Base-by-base conservation (phyloP, 2,797 vertebrate species). In the Poeciliopsis presidionis region DNA sequence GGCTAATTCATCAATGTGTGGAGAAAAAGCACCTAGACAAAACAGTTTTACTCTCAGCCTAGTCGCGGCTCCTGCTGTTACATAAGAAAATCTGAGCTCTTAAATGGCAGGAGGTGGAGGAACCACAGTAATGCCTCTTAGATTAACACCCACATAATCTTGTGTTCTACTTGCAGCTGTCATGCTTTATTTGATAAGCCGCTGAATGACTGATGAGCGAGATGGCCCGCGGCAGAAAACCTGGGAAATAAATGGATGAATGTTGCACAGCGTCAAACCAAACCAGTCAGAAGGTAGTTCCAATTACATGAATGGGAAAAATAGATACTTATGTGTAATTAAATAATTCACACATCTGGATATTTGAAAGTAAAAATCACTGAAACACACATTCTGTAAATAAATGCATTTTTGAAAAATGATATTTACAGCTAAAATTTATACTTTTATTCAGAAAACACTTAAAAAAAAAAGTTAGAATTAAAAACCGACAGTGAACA, bases 81-180 rank as follows among this genome's bases (percentile, higher is more conserved):
- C 11, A 65, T 91, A 95, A 96, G 67, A 33, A 81, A 55, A 81
- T 73, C 65, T 82, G 77, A 85, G 86, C 81, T 81, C 80, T 87
- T 85, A 90, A 90, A 91, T 79, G 81, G 76, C 82, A 84, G 88
- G 80, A 89, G 82, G 84, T 87, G 86, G 81, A 91, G 76, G 90
- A 92, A 94, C 81, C 78, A 73, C 82, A 80, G 81, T 95, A 95
- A 95, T 92, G 83, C 94, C 86, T 92, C 93, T 95, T 94, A 95
- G 90, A 87, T 90, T 95, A 95, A 96, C 94, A 94, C 94, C 92
- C 87, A 90, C 91, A 90, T 95, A 94, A 96, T 92, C 94, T 91
- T 81, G 77, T 94, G 86, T 87, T 93, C 87, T 84, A 84, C 91
- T 91, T 87, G 74, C 71, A 87, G 83, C 80, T 88, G 93, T 90